Evolutionary conservation across 2,113 vertebrate genomes (phyloP), one percentile per base, ranked within the genome.

Genomic region (Myotis brandtii): DNA sequence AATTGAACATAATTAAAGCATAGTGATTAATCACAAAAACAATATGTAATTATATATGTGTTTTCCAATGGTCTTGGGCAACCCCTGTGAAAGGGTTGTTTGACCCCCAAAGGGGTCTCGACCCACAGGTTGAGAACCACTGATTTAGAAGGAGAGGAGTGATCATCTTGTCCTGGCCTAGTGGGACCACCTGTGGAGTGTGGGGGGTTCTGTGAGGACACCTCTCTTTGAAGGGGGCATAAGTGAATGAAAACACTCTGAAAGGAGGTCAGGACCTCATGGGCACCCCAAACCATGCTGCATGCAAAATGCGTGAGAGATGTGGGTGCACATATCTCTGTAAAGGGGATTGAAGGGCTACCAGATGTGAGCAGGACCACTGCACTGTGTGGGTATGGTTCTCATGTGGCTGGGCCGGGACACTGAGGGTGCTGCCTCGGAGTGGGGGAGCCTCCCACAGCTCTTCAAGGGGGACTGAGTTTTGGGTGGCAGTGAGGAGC

Each of bases 231-330:
- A 62, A 76, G 52, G 21, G 32, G 62, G 3, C 9, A 2, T 9
- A 46, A 25, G 1, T 8, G 2, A n/a, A 34, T 1, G 30, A 67
- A 5, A 56, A 23, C 0, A 0, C 13, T 5, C 37, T 59, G 86
- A 62, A 8, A 59, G 37, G 50, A 32, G 54, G 3, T 13, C 12
- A 30, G 23, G 27, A 52, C 73, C 37, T 7, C 1, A 4, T 37
- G 56, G 40, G 56, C 10, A 46, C 4, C 17, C 18, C 34, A 30
- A 32, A 12, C 20, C 32, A 12, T 0, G 13, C 16, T 21, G 6
- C n/a, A 7, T 1, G 52, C 43, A 54, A 69, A 75, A 21, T 12
- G 10, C 16, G 40, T 40, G 18, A 25, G 21, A 25, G 0, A n/a
- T 11, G 21, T 30, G 23, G 16, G 27, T 18, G n/a, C 10, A 37